phyloP scores from a whole-genome alignment of 2,797 vertebrate genomes.

The Capromys pilorides region DNA sequence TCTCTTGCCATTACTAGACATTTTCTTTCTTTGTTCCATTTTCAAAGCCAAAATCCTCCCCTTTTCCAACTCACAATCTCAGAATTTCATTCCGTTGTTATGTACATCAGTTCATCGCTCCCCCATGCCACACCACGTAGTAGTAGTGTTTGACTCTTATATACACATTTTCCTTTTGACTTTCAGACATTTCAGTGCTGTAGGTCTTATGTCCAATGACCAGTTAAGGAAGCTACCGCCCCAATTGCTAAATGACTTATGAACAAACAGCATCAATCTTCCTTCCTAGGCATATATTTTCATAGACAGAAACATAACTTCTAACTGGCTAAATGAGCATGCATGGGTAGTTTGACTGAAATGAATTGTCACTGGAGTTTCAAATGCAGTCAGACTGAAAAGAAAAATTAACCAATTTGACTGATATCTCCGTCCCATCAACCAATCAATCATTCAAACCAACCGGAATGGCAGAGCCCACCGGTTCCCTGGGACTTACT shows the following conservation, averaged over 20 bases:
- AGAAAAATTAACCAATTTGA: conserved; percentile 40
- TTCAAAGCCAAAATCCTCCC: not conserved
- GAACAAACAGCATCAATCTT: not conserved
- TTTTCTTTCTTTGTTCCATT: not conserved
- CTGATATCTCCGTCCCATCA: not conserved
- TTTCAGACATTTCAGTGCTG: not conserved
- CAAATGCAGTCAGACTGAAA: conserved; percentile 30
- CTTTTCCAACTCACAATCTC: not conserved
- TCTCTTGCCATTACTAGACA: not conserved
- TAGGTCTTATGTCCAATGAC: not conserved
- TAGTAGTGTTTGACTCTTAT: not conserved
- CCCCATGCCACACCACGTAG: not conserved
- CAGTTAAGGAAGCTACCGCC: not conserved
- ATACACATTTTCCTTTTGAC: not conserved
- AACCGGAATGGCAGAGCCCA: not conserved
- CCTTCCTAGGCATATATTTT: not conserved
- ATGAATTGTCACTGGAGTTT: not conserved
- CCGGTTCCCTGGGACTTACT: not conserved
- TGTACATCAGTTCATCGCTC: not conserved
- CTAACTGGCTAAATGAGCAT: not conserved
- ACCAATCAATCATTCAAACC: not conserved
- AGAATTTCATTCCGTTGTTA: not conserved
- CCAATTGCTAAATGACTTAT: not conserved
- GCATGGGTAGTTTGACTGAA: conserved; percentile 10
- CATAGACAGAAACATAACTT: not conserved